phyloP scores from a whole-genome alignment of 2,888 invertebrate genomes.

The Punctoribates punctum region DNA sequence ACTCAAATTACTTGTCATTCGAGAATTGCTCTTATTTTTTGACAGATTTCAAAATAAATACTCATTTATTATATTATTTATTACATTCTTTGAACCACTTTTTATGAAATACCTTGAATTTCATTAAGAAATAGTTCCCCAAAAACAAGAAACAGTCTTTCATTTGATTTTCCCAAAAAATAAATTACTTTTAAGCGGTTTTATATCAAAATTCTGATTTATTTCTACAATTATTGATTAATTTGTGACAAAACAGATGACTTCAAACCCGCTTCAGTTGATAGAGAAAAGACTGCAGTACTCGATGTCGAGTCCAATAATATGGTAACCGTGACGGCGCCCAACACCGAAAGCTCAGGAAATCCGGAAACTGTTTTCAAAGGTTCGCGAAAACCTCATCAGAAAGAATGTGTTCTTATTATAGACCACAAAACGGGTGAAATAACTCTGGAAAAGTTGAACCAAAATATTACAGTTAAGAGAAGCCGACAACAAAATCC shows the following conservation, averaged over 20 bases:
- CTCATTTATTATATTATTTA: no score
- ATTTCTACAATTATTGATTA: background rate
- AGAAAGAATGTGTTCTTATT: constrained; percentile 91
- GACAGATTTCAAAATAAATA: no score
- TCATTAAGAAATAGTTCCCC: no score
- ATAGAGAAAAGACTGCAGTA: constrained; percentile 81
- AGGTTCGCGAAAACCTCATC: constrained; percentile 84
- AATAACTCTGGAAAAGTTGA: constrained; percentile 85
- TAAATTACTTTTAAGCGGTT: no score
- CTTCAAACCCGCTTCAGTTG: constrained; percentile 97
- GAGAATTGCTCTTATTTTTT: no score
- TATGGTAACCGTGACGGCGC: constrained; percentile 78
- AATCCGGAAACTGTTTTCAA: constrained; percentile 88
- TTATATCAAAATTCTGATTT: no score
- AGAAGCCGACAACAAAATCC: constrained; percentile 62
- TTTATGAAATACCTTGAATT: no score
- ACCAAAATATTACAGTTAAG: constrained; percentile 85
- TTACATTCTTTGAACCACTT: no score
- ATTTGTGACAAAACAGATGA: constrained; percentile 79
- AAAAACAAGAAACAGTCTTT: no score
- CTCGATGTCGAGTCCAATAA: constrained; percentile 84
- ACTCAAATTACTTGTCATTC: no score
- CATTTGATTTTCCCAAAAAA: no score
- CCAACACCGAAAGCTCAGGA: constrained; percentile 87
- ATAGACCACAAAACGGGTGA: constrained; percentile 88